Evolutionary conservation across 1,140 invertebrate species (phyloP), one percentile per base, ranked within the genome.

Genomic region (Dendrolimus kikuchii): DNA sequence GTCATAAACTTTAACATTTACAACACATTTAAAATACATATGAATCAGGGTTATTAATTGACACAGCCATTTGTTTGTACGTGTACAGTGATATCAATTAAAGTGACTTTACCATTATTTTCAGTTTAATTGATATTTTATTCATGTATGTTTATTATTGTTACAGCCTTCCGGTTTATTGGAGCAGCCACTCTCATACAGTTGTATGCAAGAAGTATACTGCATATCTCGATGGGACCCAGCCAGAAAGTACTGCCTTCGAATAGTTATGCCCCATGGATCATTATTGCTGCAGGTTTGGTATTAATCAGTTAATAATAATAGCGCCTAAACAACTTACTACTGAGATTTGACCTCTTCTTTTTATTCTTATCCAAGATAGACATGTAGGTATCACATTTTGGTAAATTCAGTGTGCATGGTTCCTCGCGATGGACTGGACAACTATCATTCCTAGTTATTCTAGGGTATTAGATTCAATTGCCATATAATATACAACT

Each of bases 181-280:
- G 74, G 93, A 93, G 64, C 83, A 89, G 6, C 89, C 91, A n/a
- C 88, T 95, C 53, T 89, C 91, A 2, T 95, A 95, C 74, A 92
- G 91, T 62, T 91, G 88, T 62, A 94, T 96, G 88, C 92, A 94
- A 64, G 93, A 95, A 70, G 91, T 95, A 2, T 94, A 94, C 73
- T 91, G 93, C 48, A 93, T 95, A 3, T 91, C 92, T 4, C 88
- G 93, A 55, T 95, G 94, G 93, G 94, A 95, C 70, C 90, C 92
- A 2, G 92, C 92, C 7, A 92, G 94, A 65, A 94, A 94, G 77
- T 95, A 93, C 77, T 95, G 94, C 81, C 89, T 95, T 51, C 89
- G 94, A 62, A 92, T 95, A 62, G 92, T 95, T 37, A 89, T 95
- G 68, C 90, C 91, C 5, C 92, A 95, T 74, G 94, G 94, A 48